phyloP scores from a whole-genome alignment of 2,888 invertebrate genomes.

The Lithophane ornitopus region DNA sequence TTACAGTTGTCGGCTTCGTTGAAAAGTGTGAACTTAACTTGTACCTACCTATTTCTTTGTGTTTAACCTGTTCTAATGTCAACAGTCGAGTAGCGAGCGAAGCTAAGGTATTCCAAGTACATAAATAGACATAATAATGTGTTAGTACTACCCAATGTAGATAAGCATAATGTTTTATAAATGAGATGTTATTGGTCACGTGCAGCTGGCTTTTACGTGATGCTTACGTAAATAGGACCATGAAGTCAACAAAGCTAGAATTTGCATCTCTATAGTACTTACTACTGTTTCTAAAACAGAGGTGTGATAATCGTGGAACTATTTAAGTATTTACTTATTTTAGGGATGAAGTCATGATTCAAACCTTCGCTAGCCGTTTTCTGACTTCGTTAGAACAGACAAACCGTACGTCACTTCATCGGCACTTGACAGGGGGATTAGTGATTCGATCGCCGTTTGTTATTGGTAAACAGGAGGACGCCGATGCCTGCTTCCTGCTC shows the following conservation, averaged over 20 bases:
- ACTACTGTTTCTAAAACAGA: neutral
- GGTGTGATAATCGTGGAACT: neutral
- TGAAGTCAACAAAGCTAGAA: slow-evolving; percentile 2
- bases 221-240: slow-evolving; percentile 20
- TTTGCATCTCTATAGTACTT: neutral
- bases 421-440: neutral
- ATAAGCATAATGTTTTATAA: slow-evolving; percentile 64
- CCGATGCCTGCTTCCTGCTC: slow-evolving; percentile 11
- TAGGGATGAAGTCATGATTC: neutral
- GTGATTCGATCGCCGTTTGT: slow-evolving; percentile 9
- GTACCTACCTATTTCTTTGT: slow-evolving; percentile 42
- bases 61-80: slow-evolving; percentile 55
- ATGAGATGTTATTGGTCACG: slow-evolving; percentile 58
- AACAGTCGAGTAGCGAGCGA: slow-evolving; percentile 33
- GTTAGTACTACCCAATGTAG: slow-evolving; percentile 27
- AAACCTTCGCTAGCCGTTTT: neutral
- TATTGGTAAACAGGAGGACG: slow-evolving; percentile 13
- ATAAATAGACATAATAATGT: slow-evolving; percentile 38
- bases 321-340: neutral
- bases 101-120: slow-evolving; percentile 39
- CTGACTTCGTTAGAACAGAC: neutral
- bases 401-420: slow-evolving; percentile 3
- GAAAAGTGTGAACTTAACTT: slow-evolving; percentile 39
- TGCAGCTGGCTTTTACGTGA: slow-evolving; percentile 28
- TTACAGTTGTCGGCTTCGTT: slow-evolving; percentile 29